Evolutionary conservation across 2,797 vertebrate genomes (phyloP).

Genomic region (Dicrostonyx torquatus): DNA sequence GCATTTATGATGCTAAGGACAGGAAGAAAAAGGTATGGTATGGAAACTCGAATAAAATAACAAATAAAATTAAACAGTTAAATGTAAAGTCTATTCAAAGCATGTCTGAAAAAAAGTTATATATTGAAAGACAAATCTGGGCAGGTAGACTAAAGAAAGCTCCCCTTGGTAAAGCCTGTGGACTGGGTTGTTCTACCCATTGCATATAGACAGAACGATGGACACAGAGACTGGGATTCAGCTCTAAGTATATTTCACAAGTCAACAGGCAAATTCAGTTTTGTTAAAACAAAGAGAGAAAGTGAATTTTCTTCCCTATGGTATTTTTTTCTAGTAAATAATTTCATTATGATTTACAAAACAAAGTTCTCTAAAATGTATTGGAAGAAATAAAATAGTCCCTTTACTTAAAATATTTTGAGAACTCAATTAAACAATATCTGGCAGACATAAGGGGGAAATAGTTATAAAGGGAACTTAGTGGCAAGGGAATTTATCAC

Average conservation of each 20-base stretch:
- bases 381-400: not conserved
- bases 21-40: not conserved
- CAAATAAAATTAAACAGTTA: not conserved
- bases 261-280: not conserved
- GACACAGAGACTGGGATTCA: not conserved
- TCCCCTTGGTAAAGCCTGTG: not conserved
- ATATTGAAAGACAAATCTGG: not conserved
- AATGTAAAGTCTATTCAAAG: not conserved
- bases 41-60: not conserved
- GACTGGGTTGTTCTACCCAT: not conserved
- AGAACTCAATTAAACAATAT: not conserved
- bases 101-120: not conserved
- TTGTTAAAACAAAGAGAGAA: constrained; percentile 20
- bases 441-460: not conserved
- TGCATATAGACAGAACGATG: not conserved
- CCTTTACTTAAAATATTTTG: not conserved
- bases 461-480: not conserved
- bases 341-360: not conserved
- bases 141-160: not conserved
- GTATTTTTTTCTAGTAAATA: not conserved
- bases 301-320: not conserved
- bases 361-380: not conserved
- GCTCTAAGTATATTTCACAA: not conserved
- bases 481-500: not conserved
- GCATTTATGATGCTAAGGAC: not conserved